Evolutionary conservation across 2,888 invertebrate species (phyloP), one percentile per base, ranked within the genome.

Genomic region (Cheilosia urbana): DNA sequence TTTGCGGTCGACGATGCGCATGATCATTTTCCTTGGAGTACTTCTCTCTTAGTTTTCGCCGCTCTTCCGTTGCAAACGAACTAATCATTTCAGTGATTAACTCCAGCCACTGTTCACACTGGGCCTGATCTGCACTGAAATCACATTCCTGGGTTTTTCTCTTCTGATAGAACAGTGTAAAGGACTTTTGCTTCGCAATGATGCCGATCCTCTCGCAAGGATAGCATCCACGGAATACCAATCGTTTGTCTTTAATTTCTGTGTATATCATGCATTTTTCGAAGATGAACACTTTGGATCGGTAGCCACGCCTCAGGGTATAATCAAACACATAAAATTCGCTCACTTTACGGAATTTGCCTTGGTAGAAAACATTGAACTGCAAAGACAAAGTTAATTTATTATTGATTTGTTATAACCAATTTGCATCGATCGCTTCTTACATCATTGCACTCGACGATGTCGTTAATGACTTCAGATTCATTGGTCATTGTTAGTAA

Each of bases 251-350:
- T 79, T 91, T 91, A 27, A 91, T 91, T 88, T 92, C 92, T 17
- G 92, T 91, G 60, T 91, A 92, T 21, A 92, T 91, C 19, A 92
- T 89, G 76, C 91, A 91, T 85, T 92, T 92, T 78, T 92, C 92
- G 71, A 92, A 92, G 40, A 92, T 90, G 73, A 92, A 92, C 0
- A 91, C 90, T 72, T 92, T 92, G 47, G 90, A 90, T 15, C 90
- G 89, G 85, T 92, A 92, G 62, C 87, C 89, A 2, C 92, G 90
- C 63, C 90, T 90, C 0, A 89, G 84, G 19, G 89, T 91, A 55
- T 90, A 89, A 88, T 92, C 92, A 77, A 87, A 84, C 3, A 91
- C 90, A 53, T 90, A 88, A 49, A 92, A 92, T 73, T 92, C 91
- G 84, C 89, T 90, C 15, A 91, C 91, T 89, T 92, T 92, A 2